A percentile compares a stretch with the other conserved stretches of the same genome.
These are phyloP conservation scores for Pycnomerus fuliginosus DNA, from an alignment of 2,888 invertebrate genomes.

Conservation along the genomic window DNA sequence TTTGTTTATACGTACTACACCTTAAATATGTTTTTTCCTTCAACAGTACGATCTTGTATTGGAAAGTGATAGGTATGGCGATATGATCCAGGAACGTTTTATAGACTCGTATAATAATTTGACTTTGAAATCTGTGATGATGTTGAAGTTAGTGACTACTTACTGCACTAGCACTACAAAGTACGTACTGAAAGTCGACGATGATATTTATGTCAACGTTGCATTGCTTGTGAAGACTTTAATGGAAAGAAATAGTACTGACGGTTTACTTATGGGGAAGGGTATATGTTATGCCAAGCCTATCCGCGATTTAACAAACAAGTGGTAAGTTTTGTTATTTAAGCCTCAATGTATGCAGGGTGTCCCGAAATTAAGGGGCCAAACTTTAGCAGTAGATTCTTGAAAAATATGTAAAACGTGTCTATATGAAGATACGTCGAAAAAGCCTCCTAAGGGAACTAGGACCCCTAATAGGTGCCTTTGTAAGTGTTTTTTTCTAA, in stretches of 20 bases:
- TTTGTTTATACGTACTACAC: neutral
- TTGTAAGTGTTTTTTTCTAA: no score
- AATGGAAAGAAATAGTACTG: constrained; percentile 31
- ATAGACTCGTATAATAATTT: constrained; percentile 84
- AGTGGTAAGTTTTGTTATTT: constrained; percentile 69
- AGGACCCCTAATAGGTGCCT: no score
- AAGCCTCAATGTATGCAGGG: no score
- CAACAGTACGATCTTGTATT: constrained; percentile 15
- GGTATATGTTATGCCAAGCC: constrained; percentile 79
- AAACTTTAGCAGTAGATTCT: no score
- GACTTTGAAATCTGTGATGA: constrained; percentile 81
- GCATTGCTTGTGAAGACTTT: constrained; percentile 31
- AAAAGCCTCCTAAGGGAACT: no score
- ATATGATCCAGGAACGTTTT: constrained; percentile 77
- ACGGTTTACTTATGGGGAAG: constrained; percentile 67
- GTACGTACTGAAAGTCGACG: constrained; percentile 82
- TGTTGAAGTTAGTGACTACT: constrained; percentile 76
- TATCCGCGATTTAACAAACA: constrained; percentile 69
- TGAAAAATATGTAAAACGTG: no score
- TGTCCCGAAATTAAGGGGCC: no score
- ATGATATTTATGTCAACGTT: constrained; percentile 83
- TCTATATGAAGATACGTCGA: no score
- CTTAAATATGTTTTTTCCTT: neutral
- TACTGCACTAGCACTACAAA: constrained; percentile 59
- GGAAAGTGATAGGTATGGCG: constrained; percentile 21